Percentiles rank a stretch among this genome's conserved stretches.
These are phyloP conservation scores for Zygaena filipendulae DNA, from an alignment of 2,888 invertebrate species.

Conservation along the genomic window DNA sequence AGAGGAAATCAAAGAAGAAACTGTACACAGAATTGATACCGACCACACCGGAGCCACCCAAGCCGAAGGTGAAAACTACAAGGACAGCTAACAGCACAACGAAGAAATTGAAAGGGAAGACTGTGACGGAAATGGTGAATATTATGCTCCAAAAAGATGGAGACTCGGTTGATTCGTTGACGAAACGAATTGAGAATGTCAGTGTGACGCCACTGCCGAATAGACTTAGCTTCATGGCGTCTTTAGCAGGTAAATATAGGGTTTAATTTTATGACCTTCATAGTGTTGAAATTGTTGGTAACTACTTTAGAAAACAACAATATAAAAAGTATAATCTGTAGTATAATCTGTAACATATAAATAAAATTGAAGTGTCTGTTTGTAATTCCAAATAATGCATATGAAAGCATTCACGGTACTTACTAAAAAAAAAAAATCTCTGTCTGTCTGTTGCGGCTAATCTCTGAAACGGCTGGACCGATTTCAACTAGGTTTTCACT, in stretches of 20 bases:
- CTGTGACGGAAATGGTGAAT: conserved; percentile 46
- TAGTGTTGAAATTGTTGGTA: no score
- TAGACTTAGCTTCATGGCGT: conserved; percentile 61
- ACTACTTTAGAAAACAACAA: no score
- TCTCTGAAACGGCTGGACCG: no score
- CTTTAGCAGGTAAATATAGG: conserved; percentile 56
- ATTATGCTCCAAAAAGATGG: conserved; percentile 29
- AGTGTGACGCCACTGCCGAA: conserved; percentile 23
- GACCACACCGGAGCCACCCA: conserved; percentile 37
- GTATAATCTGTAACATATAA: no score
- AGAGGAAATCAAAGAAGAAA: conserved; percentile 44
- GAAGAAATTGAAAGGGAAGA: conserved; percentile 40
- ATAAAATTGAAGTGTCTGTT: no score
- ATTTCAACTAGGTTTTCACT: no score
- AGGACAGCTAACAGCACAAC: conserved; percentile 35
- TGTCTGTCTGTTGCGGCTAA: no score
- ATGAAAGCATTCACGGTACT: no score
- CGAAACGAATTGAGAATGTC: conserved; percentile 30
- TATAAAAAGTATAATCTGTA: no score
- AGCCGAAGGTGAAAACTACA: conserved; percentile 20
- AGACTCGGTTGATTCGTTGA: conserved; percentile 19
- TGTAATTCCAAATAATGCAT: no score
- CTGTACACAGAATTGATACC: conserved; percentile 46
- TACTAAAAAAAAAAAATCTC: no score
- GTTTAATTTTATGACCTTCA: conserved; percentile 2